Percentiles rank a stretch among this genome's conserved stretches.
Evolutionary conservation across 1,140 invertebrate species (phyloP).

Genomic region (Coptotermes formosanus): DNA sequence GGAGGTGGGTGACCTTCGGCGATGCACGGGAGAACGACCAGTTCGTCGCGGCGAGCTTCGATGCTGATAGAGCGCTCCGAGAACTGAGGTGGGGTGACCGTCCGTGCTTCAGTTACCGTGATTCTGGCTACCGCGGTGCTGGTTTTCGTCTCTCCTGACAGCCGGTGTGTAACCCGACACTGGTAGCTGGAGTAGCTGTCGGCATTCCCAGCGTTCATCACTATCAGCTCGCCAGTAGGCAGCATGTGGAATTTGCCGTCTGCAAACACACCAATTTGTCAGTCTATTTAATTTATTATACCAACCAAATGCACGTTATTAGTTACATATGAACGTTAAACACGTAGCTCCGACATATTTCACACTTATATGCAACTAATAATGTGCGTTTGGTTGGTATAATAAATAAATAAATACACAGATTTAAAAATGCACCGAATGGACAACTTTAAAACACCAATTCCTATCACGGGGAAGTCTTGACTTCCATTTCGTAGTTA

Average conservation of each 20-base stretch:
- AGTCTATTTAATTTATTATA: too few species aligned
- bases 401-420: too few species aligned
- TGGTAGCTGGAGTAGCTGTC: conserved; percentile 45
- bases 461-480: too few species aligned
- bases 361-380: too few species aligned
- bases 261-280: conserved; percentile 25
- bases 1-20: conserved; percentile 48
- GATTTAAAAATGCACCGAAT: too few species aligned
- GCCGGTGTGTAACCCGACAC: conserved; percentile 47
- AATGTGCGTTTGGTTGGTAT: too few species aligned
- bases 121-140: conserved; percentile 39
- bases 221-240: conserved; percentile 46
- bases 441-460: too few species aligned
- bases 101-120: conserved; percentile 36
- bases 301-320: too few species aligned
- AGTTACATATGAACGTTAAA: too few species aligned
- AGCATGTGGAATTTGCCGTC: conserved; percentile 47
- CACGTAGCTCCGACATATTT: too few species aligned
- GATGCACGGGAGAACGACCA: conserved; percentile 41
- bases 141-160: conserved; percentile 46
- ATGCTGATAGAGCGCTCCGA: conserved; percentile 28
- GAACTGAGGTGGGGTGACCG: conserved; percentile 20
- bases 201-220: conserved; percentile 42
- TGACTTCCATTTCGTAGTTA: too few species aligned
- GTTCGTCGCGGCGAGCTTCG: conserved; percentile 34